Conservation (phyloP, 2,113 vertebrate genomes). For the Trogon melanurus region DNA sequence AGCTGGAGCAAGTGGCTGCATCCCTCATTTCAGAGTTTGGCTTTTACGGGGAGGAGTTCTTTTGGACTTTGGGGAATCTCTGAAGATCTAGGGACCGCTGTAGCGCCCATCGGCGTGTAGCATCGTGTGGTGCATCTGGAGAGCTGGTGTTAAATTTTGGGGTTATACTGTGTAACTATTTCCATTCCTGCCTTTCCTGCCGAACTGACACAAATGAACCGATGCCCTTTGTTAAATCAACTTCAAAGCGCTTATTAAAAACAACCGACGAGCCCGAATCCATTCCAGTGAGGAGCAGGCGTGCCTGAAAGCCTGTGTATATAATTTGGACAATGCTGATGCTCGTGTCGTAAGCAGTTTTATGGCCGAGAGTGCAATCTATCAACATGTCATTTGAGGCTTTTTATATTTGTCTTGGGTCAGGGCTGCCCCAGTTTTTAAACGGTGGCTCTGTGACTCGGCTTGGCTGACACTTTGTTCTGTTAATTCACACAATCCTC, state of each 20-base stretch:
- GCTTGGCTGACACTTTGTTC: neutral
- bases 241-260: neutral
- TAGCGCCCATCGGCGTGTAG: neutral
- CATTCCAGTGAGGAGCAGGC: neutral
- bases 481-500: neutral
- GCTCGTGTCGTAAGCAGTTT: neutral
- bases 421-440: neutral
- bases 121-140: fast-evolving
- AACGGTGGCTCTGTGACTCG: conserved; percentile 13
- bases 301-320: neutral
- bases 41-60: neutral
- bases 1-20: neutral
- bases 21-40: neutral
- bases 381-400: neutral
- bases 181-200: neutral
- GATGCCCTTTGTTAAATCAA: neutral
- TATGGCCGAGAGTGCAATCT: neutral
- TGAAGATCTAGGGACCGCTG: neutral
- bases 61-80: neutral
- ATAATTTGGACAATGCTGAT: neutral
- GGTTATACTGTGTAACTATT: neutral
- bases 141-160: neutral
- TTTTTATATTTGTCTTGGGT: neutral
- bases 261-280: neutral
- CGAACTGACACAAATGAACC: neutral